Percentiles rank a stretch among this genome's conserved stretches.
phyloP scores from a whole-genome alignment of 2,113 vertebrate genomes.

The Etia nguti region DNA sequence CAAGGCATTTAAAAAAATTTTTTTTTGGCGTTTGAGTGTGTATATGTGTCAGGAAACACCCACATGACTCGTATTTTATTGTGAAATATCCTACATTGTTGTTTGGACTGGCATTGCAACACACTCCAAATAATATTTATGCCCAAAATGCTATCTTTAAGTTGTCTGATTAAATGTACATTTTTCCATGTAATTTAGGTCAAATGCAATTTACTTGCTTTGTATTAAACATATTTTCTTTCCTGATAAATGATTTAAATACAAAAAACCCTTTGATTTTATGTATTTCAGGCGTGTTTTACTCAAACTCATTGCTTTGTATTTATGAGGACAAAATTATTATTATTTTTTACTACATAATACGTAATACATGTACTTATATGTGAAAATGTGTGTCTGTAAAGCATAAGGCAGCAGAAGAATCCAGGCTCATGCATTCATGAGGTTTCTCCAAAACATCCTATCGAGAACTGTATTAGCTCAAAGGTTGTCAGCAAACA shows the following conservation, averaged over 20 bases:
- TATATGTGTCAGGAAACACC: background rate
- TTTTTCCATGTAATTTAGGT: background rate
- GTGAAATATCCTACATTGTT: background rate
- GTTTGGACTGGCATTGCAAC: background rate
- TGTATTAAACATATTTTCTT: background rate
- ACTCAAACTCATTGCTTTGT: background rate
- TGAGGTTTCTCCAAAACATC: background rate
- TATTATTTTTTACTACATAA: too few relatives aligned
- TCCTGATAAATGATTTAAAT: background rate
- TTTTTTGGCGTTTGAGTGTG: background rate
- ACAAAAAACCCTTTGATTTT: fast-evolving
- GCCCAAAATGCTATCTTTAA: background rate
- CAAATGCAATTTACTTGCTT: too few relatives aligned
- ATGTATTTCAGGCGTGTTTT: background rate
- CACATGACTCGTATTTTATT: background rate
- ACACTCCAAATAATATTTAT: background rate
- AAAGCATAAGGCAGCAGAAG: background rate
- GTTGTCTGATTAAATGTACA: background rate
- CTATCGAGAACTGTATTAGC: background rate
- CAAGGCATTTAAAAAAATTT: fast-evolving
- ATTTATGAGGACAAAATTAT: background rate
- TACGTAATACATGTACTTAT: background rate
- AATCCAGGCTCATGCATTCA: background rate
- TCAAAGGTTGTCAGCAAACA: slow-evolving; percentile 23
- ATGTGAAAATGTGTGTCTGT: background rate